phyloP scores from a whole-genome alignment of 2,113 vertebrate species.

The Ivindomyrus marchei region DNA sequence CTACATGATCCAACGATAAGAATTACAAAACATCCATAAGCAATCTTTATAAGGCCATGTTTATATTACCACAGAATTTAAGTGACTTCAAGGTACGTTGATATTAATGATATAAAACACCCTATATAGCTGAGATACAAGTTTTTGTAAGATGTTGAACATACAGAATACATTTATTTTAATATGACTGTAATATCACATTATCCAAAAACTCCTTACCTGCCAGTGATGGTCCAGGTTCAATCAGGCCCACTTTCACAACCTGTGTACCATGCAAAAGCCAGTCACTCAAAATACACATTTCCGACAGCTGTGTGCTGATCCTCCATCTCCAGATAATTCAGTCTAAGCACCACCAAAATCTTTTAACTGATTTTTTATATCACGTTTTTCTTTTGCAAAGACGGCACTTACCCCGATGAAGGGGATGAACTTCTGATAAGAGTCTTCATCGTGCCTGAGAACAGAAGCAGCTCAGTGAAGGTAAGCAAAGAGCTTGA shows the following conservation, averaged over 20 bases:
- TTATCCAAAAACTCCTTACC: conserved; percentile 40
- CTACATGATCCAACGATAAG: background rate
- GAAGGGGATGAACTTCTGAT: conserved; percentile 73
- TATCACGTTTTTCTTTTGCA: background rate
- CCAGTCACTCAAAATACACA: conserved; percentile 4
- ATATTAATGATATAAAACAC: background rate
- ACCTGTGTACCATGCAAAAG: conserved; percentile 45
- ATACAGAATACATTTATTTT: background rate
- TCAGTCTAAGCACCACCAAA: background rate
- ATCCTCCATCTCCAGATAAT: background rate
- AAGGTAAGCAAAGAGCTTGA: background rate
- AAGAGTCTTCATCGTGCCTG: conserved; percentile 72
- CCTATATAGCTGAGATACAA: background rate
- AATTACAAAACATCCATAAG: background rate
- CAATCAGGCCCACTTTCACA: conserved; percentile 70
- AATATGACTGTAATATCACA: background rate
- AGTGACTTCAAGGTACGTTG: background rate
- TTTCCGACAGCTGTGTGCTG: background rate
- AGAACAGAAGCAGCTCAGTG: conserved; percentile 10
- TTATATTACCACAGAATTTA: background rate
- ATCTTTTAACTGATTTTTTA: background rate
- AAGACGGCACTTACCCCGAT: conserved; percentile 60
- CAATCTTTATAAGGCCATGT: background rate
- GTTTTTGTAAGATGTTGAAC: background rate
- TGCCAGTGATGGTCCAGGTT: conserved; percentile 56